Conservation (phyloP, 92 coral and sea anemone species). For the Palythoa heliodiscus region DNA sequence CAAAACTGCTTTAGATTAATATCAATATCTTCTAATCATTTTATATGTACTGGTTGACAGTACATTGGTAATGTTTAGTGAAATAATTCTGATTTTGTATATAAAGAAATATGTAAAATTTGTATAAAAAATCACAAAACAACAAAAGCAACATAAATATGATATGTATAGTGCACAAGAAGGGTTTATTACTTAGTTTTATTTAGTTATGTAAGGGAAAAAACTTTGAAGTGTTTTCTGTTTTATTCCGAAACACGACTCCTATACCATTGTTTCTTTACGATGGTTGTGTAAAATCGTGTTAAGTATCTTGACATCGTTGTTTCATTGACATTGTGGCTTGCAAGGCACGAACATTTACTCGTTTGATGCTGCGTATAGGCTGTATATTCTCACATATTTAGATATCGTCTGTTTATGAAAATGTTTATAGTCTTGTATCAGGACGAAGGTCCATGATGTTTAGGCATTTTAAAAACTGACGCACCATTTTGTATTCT, state of each 20-base stretch:
- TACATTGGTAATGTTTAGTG: conserved; percentile 8
- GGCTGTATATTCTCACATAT: not conserved
- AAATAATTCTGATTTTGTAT: conserved; percentile 28
- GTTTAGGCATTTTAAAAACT: not conserved
- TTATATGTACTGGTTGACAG: not conserved
- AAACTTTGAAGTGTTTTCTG: not conserved
- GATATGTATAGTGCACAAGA: conserved; percentile 33
- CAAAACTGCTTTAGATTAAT: not conserved
- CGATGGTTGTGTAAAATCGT: too few species aligned
- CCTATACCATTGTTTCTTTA: not conserved
- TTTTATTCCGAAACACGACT: not conserved
- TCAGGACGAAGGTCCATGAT: not conserved
- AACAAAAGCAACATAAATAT: conserved; percentile 46
- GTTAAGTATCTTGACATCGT: too few species aligned
- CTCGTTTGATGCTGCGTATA: too few species aligned
- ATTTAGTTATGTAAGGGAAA: not conserved
- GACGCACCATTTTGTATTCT: not conserved
- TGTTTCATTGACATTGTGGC: too few species aligned
- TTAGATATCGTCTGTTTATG: not conserved
- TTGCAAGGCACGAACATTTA: too few species aligned
- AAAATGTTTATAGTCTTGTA: not conserved
- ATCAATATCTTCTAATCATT: not conserved
- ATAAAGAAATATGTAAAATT: conserved; percentile 24
- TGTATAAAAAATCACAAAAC: conserved; percentile 45
- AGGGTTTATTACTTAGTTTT: not conserved